Base-by-base conservation (phyloP, 2,888 invertebrate genomes). In the Dione vanillae region DNA sequence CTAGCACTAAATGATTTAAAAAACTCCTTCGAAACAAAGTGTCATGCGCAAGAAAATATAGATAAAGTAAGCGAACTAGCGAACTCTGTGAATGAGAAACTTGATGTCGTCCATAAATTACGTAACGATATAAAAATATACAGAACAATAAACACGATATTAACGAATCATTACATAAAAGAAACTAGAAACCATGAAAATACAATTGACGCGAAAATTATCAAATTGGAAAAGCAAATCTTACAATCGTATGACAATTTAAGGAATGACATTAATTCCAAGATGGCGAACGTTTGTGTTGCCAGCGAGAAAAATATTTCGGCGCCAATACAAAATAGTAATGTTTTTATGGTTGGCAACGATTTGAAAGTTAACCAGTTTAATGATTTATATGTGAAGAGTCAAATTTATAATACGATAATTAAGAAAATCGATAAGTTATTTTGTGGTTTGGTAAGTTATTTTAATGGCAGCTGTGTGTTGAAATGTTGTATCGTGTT, bases 51-150 rank as follows among this genome's bases (percentile, higher is more conserved):
- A 54, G 82, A 84, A 12, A 83, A 81, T 49, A 81, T 81, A 79
- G 87, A 90, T 11, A 85, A 83, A 81, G 72, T 81, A 19, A 80
- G 90, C 79, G 89, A 90, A 54, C 78, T 91, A 77, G 82, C 90
- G 67, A 87, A 84, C 10, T 84, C 85, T 0, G 83, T 91, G 7
- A 88, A 93, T 83, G 90, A 92, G n/a, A 93, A 92, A 84, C 84
- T 93, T 37, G 91, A 92, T 45, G 79, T 90, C 0, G 88, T 93
- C 0, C 83, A 89, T 69, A 92, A 92, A 80, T 77, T 93, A 62
- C 80, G 93, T 70, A 92, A 88, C 80, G 93, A 93, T 64, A 92
- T 93, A 0, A 93, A 91, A 85, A 91, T 92, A 76, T 93, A 89
- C 58, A 87, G 83, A 85, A 92, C 93, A 0, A 89, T 93, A 1